Evolutionary conservation across 37 sponge, comb jelly and placozoan genomes (phyloP).

Genomic region (Spongilla lacustris): DNA sequence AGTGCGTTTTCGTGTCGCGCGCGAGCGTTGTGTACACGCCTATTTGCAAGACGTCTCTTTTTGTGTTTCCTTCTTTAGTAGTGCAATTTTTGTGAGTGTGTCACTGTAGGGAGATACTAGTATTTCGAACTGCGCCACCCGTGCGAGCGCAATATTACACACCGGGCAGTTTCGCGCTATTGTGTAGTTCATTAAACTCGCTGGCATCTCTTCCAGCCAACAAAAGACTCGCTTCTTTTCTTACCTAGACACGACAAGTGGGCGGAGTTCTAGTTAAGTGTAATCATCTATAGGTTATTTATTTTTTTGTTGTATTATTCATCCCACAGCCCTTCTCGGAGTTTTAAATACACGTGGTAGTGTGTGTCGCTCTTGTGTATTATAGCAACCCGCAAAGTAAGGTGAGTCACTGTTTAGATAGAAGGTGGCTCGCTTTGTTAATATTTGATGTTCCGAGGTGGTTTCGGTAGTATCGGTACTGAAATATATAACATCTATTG

Average conservation of each 20-base stretch:
- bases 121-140: not conserved
- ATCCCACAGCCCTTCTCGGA: not conserved
- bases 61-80: not conserved
- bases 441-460: too few species aligned
- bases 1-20: not conserved
- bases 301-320: too few species aligned
- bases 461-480: too few species aligned
- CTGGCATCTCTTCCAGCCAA: not conserved
- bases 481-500: too few species aligned
- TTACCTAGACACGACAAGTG: not conserved
- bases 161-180: not conserved
- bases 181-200: not conserved
- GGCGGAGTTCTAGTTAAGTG: not conserved
- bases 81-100: not conserved
- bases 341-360: not conserved
- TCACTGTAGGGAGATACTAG: not conserved
- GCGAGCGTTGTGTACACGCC: not conserved
- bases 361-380: not conserved
- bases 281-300: not conserved
- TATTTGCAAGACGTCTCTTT: not conserved
- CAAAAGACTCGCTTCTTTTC: not conserved
- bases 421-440: not conserved
- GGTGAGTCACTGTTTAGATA: not conserved
- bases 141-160: not conserved
- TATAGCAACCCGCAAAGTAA: not conserved